Evolutionary conservation across 1,140 invertebrate genomes (phyloP), one percentile per base, ranked within the genome.

Genomic region (Trichoplusia ni): DNA sequence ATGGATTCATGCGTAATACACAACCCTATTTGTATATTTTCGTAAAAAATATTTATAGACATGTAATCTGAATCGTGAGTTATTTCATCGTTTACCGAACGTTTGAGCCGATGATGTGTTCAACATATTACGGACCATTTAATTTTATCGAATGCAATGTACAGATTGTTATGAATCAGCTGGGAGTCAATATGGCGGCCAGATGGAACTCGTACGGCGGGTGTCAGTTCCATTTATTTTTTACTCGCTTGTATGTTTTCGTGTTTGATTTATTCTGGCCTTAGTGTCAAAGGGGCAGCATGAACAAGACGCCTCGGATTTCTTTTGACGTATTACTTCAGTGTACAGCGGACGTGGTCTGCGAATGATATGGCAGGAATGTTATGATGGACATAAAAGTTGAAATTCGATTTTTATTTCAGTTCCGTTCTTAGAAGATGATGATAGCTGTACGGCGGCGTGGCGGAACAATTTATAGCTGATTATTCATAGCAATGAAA

Each of bases 141-240:
- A 23, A 40, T 54, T 54, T 38, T 38, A 54, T 54, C 35, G 33
- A 19, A 38, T 54, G 51, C 51, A 54, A 54, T 13, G 51, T 38
- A 51, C 46, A 23, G 18, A 37, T 54, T 54, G 51, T 54, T 54
- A 37, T 54, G 51, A 54, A 54, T 54, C 51, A 40, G n/a, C 51
- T 38, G 51, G 33, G 29, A 51, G 47, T 51, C 47, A 51, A 51
- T 51, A 35, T 51, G 35, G 16, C 18, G 25, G 9, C 47, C 47
- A 51, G 27, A 51, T 33, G 47, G 47, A 11, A 51, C 47, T 9
- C 18, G 16, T 51, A 19, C 33, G 9, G 16, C 29, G 13, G 16
- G 31, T 27, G 44, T 51, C 47, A 51, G 8, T 18, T 8, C 9
- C 14, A 51, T 51, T 51, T 51, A 51, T 51, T 51, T 51, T 51